These are phyloP conservation scores for Varroa destructor DNA, from an alignment of 1,140 invertebrate species.

Conservation along the genomic window DNA sequence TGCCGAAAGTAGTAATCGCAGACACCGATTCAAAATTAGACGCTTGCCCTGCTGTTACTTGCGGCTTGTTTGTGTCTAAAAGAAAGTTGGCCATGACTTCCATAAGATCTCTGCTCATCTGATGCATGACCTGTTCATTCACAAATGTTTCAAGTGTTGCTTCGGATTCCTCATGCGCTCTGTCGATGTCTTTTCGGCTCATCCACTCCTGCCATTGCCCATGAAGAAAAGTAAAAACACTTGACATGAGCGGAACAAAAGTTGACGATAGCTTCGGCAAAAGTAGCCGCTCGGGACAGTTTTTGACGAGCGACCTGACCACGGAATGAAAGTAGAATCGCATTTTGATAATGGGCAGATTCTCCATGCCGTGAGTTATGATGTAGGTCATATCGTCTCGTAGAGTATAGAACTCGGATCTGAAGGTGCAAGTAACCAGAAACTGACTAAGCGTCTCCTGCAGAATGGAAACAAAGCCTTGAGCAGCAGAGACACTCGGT, in stretches of 20 bases:
- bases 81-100: constrained; percentile 8
- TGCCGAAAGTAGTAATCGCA: neutral
- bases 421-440: neutral
- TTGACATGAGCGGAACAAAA: constrained; percentile 18
- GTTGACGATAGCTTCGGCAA: neutral
- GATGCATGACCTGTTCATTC: constrained; percentile 1
- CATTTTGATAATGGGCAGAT: constrained; percentile 17
- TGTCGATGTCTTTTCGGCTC: constrained; percentile 14
- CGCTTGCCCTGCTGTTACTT: neutral
- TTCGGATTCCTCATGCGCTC: neutral
- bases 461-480: neutral
- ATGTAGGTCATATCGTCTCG: constrained; percentile 8
- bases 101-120: constrained; percentile 2
- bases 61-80: neutral
- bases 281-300: constrained; percentile 3
- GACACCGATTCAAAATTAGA: neutral
- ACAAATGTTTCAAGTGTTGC: constrained; percentile 4
- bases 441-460: constrained; percentile 9
- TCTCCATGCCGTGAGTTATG: constrained; percentile 6
- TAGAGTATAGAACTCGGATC: constrained; percentile 4
- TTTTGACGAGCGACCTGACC: constrained; percentile 13
- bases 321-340: neutral
- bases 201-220: neutral
- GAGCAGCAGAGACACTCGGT: neutral
- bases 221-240: neutral